Base-by-base conservation (phyloP, 2,888 invertebrate genomes). In the Morpho deidamia region DNA sequence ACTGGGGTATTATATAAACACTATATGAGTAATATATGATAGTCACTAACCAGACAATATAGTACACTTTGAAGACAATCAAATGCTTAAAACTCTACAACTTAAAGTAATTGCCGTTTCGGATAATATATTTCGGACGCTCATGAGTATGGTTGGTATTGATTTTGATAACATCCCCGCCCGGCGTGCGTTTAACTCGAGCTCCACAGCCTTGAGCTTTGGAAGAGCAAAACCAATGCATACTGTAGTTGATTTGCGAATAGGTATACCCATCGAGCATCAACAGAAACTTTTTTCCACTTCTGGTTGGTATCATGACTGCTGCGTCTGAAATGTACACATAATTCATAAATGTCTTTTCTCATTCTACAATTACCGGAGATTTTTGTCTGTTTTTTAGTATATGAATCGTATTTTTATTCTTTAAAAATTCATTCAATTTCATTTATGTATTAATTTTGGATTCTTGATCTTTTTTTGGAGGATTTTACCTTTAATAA, bases 161-260 rank as follows among this genome's bases (percentile, higher is more conserved):
- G 7, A 71, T 44, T 33, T 58, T 62, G 2, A 59, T 11, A n/a
- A 71, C 59, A 7, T 51, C 35, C 0, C 65, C 64, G 37, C 61
- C 53, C 1, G 48, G 44, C 11, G 37, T 38, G 8, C 56, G 55
- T 5, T 63, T 61, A 7, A 71, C 51, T n/a, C 71, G 63, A 10
- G 69, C 72, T 4, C 55, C 14, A 44, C 72, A 70, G 11, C 72
- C 69, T n/a, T 56, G 56, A 9, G 60, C 61, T 53, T 67, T 72
- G 1, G 74, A 72, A n/a, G 78, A 75, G 47, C 78, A 78, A 5
- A 66, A 60, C 77, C 77, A 79, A 34, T 65, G 66, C 0, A 53
- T 38, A 32, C 64, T 65, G 43, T 70, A 61, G 53, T 73, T 72
- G 33, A 73, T 68, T 58, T 77, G 78, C 7, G 70, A 72, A 50